Evolutionary conservation across 2,797 vertebrate genomes (phyloP).

Genomic region (Bovichtus diacanthus): DNA sequence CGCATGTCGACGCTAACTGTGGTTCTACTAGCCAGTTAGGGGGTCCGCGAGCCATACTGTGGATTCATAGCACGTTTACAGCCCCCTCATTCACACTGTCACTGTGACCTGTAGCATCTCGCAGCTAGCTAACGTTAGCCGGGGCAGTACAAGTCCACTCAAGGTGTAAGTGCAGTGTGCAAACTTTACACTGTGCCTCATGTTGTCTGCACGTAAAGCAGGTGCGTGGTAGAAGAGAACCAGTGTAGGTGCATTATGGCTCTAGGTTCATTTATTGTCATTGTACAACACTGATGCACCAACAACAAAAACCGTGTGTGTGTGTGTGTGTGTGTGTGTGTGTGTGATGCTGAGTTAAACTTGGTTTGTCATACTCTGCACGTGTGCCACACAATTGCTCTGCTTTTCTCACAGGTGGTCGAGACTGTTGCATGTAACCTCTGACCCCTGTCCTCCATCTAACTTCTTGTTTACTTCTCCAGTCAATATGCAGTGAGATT

Average conservation of each 20-base stretch:
- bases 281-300: too few species aligned
- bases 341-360: not conserved
- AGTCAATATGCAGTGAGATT: not conserved
- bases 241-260: too few species aligned
- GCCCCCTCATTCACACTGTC: slow-evolving; percentile 38
- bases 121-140: not conserved
- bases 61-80: slow-evolving; percentile 43
- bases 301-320: too few species aligned
- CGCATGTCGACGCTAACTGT: not conserved
- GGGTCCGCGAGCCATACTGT: not conserved
- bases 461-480: not conserved
- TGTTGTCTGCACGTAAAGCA: not conserved
- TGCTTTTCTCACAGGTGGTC: not conserved
- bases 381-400: not conserved
- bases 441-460: not conserved
- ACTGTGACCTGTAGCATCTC: slow-evolving; percentile 54
- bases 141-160: not conserved
- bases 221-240: not conserved
- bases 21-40: not conserved
- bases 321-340: too few species aligned
- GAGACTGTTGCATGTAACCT: not conserved
- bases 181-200: not conserved
- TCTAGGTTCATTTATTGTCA: too few species aligned
- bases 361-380: not conserved
- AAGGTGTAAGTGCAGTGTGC: not conserved